Percentiles rank a stretch among this genome's conserved stretches.
Evolutionary conservation across 2,888 invertebrate genomes (phyloP).

Genomic region (Clitarchus hookeri): DNA sequence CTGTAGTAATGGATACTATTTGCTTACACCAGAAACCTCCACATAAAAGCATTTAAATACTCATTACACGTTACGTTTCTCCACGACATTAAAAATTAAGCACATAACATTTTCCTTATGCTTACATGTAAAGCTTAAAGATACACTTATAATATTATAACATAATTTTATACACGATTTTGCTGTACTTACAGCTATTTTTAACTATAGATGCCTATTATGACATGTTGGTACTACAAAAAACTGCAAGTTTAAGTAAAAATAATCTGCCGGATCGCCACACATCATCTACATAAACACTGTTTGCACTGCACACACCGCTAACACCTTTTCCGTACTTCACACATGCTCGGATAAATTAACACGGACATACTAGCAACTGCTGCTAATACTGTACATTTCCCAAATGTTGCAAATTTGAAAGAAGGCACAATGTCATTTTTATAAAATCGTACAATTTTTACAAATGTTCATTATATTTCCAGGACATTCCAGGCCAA

Average conservation of each 20-base stretch:
- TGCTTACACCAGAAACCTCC: neutral
- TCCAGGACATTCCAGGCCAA: neutral
- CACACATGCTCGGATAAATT: neutral
- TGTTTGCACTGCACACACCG: constrained; percentile 1
- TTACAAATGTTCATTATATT: neutral
- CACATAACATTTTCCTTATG: neutral
- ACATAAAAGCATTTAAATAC: neutral
- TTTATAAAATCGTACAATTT: neutral
- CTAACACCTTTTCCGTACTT: neutral
- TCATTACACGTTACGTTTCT: neutral
- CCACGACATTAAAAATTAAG: neutral
- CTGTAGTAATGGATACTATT: neutral
- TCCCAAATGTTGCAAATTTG: neutral
- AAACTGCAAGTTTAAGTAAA: neutral
- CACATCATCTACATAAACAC: neutral
- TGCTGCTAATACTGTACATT: neutral
- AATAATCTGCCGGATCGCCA: neutral
- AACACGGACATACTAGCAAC: neutral
- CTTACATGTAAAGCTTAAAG: neutral
- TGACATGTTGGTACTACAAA: neutral
- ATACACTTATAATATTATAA: neutral
- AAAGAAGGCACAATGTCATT: neutral
- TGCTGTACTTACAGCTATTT: neutral
- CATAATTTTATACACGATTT: neutral
- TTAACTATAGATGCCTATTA: neutral